Conservation (phyloP, 2,888 invertebrate genomes). For the Tenthredo notha region DNA sequence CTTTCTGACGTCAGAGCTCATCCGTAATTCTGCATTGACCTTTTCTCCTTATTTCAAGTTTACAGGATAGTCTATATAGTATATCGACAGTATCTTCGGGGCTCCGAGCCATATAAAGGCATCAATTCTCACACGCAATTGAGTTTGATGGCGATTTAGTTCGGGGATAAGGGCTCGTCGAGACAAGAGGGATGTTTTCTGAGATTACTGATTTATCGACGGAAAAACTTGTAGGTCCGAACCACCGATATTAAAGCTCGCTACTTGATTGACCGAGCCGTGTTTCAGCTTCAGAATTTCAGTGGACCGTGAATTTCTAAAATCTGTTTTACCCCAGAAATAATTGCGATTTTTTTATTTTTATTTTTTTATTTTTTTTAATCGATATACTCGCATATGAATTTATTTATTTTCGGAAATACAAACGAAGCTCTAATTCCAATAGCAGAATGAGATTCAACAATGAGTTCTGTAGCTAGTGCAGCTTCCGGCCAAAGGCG, state of each 20-base stretch:
- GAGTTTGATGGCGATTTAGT: conserved; percentile 52
- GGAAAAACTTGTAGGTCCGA: conserved; percentile 36
- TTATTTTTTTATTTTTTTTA: neutral
- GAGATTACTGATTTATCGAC: conserved; percentile 51
- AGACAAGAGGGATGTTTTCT: conserved; percentile 50
- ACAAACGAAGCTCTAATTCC: neutral
- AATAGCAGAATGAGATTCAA: neutral
- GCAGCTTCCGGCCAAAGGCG: conserved; percentile 25
- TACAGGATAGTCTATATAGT: conserved; percentile 15
- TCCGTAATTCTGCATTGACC: conserved; percentile 11
- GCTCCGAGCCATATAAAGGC: conserved; percentile 31
- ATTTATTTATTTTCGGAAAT: neutral
- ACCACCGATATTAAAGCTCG: conserved; percentile 35
- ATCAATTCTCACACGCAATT: conserved; percentile 50
- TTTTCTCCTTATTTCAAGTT: conserved; percentile 40
- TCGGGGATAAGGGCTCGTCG: conserved; percentile 39
- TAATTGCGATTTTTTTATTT: neutral
- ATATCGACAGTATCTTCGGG: conserved; percentile 14
- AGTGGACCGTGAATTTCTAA: neutral
- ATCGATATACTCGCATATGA: neutral
- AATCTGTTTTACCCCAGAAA: conserved; percentile 27
- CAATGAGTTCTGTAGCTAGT: neutral
- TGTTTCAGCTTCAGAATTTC: conserved; percentile 19
- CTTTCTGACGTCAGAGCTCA: conserved; percentile 32
- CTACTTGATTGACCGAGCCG: conserved; percentile 23